Evolutionary conservation across 2,888 invertebrate species (phyloP).

Genomic region (Geophilus truncorum): DNA sequence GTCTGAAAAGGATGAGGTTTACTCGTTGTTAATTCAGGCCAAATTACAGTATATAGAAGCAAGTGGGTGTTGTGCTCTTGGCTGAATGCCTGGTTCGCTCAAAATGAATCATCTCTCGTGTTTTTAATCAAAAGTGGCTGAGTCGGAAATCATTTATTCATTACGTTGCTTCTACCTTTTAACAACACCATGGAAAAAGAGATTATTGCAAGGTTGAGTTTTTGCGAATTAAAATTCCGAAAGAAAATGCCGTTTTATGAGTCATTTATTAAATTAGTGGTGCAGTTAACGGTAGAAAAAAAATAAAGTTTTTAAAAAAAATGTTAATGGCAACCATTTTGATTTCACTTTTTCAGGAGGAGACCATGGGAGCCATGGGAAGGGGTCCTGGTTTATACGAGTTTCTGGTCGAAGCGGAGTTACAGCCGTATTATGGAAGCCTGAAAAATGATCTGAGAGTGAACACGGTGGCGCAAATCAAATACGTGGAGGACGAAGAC

Average conservation of each 20-base stretch:
- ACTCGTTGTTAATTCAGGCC: background rate
- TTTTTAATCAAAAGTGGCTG: conserved; percentile 19
- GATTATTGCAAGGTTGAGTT: background rate
- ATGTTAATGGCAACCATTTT: background rate
- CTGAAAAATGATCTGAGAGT: conserved; percentile 77
- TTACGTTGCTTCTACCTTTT: background rate
- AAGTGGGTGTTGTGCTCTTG: conserved; percentile 19
- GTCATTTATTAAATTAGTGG: conserved; percentile 4
- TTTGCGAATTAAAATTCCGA: background rate
- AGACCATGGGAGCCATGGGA: conserved; percentile 32
- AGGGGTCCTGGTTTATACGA: conserved; percentile 68
- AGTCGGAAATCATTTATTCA: background rate
- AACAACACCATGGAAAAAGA: background rate
- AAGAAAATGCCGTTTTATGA: background rate
- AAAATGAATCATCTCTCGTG: conserved; percentile 3
- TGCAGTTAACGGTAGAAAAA: background rate
- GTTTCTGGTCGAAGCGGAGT: conserved; percentile 88
- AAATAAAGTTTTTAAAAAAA: background rate
- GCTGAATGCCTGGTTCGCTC: background rate
- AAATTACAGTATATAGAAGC: background rate
- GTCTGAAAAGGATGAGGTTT: background rate
- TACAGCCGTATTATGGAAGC: conserved; percentile 79
- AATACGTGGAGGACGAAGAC: conserved; percentile 92
- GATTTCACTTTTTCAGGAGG: conserved; percentile 11
- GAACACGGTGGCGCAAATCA: conserved; percentile 63